A percentile compares a stretch with the other conserved stretches of the same genome.
phyloP scores from a whole-genome alignment of 2,888 invertebrate species.

The Standfussiana lucernea region DNA sequence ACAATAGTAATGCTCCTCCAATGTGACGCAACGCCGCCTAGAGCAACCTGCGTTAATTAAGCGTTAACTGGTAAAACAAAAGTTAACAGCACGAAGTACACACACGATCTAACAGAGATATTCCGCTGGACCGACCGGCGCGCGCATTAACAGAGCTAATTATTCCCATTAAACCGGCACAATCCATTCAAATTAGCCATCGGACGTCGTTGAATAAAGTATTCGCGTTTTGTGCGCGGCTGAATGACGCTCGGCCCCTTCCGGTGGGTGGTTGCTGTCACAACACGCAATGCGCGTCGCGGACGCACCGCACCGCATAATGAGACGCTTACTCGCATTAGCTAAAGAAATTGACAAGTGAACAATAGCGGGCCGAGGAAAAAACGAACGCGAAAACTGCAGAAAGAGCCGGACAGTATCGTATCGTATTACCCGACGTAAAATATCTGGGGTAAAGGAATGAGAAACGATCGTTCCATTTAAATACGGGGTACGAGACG shows the following conservation, averaged over 20 bases:
- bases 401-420: slow-evolving; percentile 91
- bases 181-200: slow-evolving; percentile 90
- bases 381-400: slow-evolving; percentile 87
- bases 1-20: slow-evolving; percentile 67
- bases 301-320: slow-evolving; percentile 90
- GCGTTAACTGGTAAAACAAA: slow-evolving; percentile 79
- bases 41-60: slow-evolving; percentile 76
- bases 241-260: slow-evolving; percentile 90
- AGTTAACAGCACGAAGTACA: slow-evolving; percentile 75
- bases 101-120: slow-evolving; percentile 76
- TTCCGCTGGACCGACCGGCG: slow-evolving; percentile 70
- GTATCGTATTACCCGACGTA: slow-evolving; percentile 91
- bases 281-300: slow-evolving; percentile 90
- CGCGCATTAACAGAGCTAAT: slow-evolving; percentile 85
- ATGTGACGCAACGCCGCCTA: slow-evolving; percentile 72
- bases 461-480: slow-evolving; percentile 90
- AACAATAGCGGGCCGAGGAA: slow-evolving; percentile 88
- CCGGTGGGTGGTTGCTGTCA: slow-evolving; percentile 91
- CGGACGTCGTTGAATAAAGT: slow-evolving; percentile 88
- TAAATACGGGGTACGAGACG: slow-evolving; percentile 87
- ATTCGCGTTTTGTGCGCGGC: slow-evolving; percentile 88
- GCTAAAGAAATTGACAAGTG: slow-evolving; percentile 91
- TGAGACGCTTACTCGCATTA: slow-evolving; percentile 91
- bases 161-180: slow-evolving; percentile 88
- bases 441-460: slow-evolving; percentile 90